Percentiles rank a stretch among this genome's conserved stretches.
Conservation (phyloP, 2,888 invertebrate species). For the Unio pictorum region DNA sequence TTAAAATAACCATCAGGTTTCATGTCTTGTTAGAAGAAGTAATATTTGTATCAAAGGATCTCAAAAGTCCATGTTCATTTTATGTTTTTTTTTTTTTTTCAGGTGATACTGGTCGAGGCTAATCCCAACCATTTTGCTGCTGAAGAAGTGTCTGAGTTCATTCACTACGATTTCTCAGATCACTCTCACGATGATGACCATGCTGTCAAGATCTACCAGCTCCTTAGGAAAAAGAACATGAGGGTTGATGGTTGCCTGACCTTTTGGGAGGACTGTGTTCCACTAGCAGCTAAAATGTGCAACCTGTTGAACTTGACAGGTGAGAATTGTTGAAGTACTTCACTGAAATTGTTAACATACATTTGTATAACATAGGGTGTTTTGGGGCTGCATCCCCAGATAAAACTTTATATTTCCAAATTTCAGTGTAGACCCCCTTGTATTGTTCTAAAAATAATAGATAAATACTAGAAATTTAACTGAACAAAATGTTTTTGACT, state of each 20-base stretch:
- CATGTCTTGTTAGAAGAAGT: no score
- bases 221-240: conserved; percentile 18
- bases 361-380: no score
- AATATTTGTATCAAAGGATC: no score
- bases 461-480: no score
- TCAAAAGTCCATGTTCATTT: no score
- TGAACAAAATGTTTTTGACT: no score
- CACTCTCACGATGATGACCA: conserved; percentile 36
- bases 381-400: no score
- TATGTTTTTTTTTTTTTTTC: not conserved
- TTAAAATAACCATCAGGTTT: no score
- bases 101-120: conserved; percentile 48
- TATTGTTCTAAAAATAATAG: no score
- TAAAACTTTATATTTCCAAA: not conserved
- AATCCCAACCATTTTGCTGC: conserved; percentile 24
- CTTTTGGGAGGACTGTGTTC: conserved; percentile 56
- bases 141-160: conserved; percentile 22
- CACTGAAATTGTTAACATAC: no score
- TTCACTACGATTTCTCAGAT: conserved; percentile 42
- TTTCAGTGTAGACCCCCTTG: no score
- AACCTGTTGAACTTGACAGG: conserved; percentile 26
- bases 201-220: conserved; percentile 34
- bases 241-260: conserved; percentile 46
- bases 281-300: conserved; percentile 44
- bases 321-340: not conserved